Evolutionary conservation across 2,797 vertebrate genomes (phyloP).

Genomic region (Urophycis tenuis): DNA sequence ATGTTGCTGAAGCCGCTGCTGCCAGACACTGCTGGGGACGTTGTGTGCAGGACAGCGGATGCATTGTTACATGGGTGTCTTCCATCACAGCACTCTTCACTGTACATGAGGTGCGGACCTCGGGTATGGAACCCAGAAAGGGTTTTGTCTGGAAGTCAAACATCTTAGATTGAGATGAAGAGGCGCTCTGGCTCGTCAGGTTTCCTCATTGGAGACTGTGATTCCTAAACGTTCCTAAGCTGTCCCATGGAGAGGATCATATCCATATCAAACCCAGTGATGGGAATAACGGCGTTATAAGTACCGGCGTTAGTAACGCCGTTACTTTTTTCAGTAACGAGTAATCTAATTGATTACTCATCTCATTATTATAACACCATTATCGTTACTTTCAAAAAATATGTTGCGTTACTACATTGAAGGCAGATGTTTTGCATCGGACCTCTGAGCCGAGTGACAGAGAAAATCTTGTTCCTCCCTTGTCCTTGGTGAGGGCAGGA

Average conservation of each 20-base stretch:
- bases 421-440: too few species aligned
- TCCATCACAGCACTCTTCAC: background rate
- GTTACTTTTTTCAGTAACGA: too few species aligned
- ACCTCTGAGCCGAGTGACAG: too few species aligned
- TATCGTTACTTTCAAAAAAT: too few species aligned
- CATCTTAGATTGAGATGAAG: background rate
- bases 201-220: slow-evolving; percentile 26
- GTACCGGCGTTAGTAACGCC: too few species aligned
- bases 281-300: too few species aligned
- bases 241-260: slow-evolving; percentile 42
- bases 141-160: background rate
- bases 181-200: slow-evolving; percentile 5
- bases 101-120: background rate
- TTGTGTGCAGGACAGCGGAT: background rate
- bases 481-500: too few species aligned
- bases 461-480: too few species aligned
- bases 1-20: background rate
- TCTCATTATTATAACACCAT: too few species aligned
- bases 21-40: background rate
- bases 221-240: slow-evolving; percentile 42
- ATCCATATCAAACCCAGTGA: slow-evolving; percentile 54
- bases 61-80: background rate
- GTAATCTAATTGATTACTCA: too few species aligned
- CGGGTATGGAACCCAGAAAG: background rate
- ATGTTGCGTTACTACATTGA: too few species aligned